phyloP scores from a whole-genome alignment of 2,113 vertebrate genomes.

The Bos indicus region DNA sequence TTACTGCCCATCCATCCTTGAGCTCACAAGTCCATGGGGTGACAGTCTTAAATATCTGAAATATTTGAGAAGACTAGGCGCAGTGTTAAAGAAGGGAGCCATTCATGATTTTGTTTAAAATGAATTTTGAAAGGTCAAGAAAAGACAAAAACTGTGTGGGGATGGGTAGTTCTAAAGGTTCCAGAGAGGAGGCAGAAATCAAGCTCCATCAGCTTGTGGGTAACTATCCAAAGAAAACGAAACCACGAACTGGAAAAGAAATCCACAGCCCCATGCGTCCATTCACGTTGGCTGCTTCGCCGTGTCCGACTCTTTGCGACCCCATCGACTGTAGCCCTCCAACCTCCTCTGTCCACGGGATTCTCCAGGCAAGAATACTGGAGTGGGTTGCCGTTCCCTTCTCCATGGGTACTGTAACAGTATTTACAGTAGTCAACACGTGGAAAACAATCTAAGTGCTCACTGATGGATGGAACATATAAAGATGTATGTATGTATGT shows the following conservation, averaged over 20 bases:
- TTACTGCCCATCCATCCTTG: not conserved
- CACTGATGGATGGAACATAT: not conserved
- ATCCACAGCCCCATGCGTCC: not conserved
- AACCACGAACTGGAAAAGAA: not conserved
- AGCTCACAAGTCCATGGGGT: not conserved
- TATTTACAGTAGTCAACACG: not conserved
- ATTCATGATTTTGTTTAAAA: not conserved
- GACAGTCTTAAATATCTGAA: not conserved
- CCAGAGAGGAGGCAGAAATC: not conserved
- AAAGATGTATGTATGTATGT: not conserved
- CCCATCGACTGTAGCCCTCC: not conserved
- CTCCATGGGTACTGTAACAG: not conserved
- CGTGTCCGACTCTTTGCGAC: accelerated
- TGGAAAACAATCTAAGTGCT: not conserved
- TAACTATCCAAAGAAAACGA: not conserved
- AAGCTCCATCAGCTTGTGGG: not conserved
- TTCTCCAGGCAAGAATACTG: not conserved
- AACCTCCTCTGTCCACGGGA: not conserved
- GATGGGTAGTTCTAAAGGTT: not conserved
- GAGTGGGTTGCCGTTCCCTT: not conserved
- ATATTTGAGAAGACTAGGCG: not conserved
- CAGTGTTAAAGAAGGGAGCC: not conserved
- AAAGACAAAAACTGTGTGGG: not conserved
- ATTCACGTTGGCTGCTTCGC: not conserved
- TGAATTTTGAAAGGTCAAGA: not conserved